phyloP scores from a whole-genome alignment of 2,797 vertebrate genomes.

The Sphenodon punctatus region DNA sequence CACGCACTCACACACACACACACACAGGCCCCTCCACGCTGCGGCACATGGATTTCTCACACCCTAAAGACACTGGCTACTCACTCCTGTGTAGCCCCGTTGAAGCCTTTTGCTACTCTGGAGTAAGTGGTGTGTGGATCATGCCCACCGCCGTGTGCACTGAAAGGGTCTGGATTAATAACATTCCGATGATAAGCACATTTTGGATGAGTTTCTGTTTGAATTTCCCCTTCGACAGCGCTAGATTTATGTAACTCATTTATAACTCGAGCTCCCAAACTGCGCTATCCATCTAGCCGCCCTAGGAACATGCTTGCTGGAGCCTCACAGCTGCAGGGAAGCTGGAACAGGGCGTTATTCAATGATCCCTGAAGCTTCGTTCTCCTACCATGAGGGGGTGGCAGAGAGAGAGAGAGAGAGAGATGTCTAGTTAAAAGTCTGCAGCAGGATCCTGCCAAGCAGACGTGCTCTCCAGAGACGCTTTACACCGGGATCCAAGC shows the following conservation, averaged over 20 bases:
- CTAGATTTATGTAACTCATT: background rate
- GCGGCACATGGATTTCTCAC: background rate
- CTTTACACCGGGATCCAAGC: background rate
- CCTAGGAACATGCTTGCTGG: accelerated
- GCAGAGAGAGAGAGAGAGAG: accelerated
- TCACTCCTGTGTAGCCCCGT: too few relatives aligned
- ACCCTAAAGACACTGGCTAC: too few relatives aligned
- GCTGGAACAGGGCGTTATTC: accelerated
- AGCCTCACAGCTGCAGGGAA: accelerated
- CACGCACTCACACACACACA: too few relatives aligned
- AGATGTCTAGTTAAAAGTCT: too few relatives aligned
- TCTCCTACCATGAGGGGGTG: accelerated
- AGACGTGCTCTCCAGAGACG: too few relatives aligned
- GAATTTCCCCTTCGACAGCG: accelerated
- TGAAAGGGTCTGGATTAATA: background rate
- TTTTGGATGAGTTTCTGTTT: background rate
- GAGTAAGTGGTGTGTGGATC: too few relatives aligned
- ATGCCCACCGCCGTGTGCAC: accelerated
- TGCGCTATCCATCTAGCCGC: accelerated
- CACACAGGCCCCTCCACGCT: conserved; percentile 14
- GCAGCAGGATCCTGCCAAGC: too few relatives aligned
- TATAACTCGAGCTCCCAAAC: accelerated
- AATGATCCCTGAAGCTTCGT: accelerated
- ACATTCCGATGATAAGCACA: accelerated
- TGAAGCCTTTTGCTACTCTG: too few relatives aligned